phyloP scores from a whole-genome alignment of 2,888 invertebrate genomes.

The Lasioglossum malachurum region DNA sequence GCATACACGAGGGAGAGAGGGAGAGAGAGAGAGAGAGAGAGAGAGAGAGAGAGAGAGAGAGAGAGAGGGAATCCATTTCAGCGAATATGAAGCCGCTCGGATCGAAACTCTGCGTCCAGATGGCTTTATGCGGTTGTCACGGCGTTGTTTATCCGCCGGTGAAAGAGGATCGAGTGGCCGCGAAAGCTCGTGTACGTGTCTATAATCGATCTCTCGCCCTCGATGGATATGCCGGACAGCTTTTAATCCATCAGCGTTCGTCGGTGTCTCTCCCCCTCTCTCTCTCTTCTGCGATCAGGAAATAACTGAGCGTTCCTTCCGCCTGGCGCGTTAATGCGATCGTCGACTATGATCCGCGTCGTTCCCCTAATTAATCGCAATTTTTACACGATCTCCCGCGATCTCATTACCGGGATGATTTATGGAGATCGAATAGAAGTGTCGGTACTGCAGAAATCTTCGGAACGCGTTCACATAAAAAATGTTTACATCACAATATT shows the following conservation, averaged over 20 bases:
- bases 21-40: neutral
- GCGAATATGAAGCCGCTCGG: slow-evolving; percentile 2
- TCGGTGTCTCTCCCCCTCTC: neutral
- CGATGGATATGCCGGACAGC: neutral
- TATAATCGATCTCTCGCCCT: neutral
- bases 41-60: neutral
- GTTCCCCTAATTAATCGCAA: neutral
- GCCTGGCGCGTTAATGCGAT: neutral
- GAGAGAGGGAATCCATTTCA: neutral
- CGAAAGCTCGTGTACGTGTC: neutral
- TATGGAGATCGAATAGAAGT: neutral
- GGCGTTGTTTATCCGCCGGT: neutral
- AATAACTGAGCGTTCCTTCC: neutral
- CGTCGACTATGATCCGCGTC: neutral
- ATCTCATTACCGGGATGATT: neutral
- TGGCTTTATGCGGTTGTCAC: slow-evolving; percentile 7
- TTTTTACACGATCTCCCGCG: neutral
- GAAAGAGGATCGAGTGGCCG: slow-evolving; percentile 2
- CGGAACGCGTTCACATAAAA: too few species aligned
- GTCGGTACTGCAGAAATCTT: too few species aligned
- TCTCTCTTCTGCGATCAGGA: neutral
- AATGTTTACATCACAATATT: too few species aligned
- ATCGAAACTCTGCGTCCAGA: neutral
- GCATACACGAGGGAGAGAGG: neutral
- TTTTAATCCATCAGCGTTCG: slow-evolving; percentile 1